Conservation (phyloP, 2,888 invertebrate genomes). For the Diarsia dahlii region DNA sequence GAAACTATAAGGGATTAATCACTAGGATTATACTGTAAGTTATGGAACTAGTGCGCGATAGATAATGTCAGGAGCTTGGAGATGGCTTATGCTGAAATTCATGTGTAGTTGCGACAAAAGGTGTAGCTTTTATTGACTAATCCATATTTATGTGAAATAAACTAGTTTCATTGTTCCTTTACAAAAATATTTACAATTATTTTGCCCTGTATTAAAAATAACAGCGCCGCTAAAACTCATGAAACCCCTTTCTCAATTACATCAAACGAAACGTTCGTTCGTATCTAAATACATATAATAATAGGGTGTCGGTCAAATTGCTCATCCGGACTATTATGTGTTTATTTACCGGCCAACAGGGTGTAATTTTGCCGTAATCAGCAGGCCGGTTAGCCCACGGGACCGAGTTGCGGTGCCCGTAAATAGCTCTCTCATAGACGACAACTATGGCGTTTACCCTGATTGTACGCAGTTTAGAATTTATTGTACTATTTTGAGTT, state of each 20-base stretch:
- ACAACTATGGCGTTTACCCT: conserved; percentile 57
- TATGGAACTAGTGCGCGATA: conserved; percentile 55
- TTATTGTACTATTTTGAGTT: conserved; percentile 33
- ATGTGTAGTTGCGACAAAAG: neutral
- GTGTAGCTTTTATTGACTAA: neutral
- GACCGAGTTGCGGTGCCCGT: conserved; percentile 61
- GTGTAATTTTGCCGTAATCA: conserved; percentile 76
- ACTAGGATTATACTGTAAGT: conserved; percentile 65
- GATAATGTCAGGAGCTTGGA: conserved; percentile 56
- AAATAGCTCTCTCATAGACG: conserved; percentile 64
- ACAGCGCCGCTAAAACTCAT: conserved; percentile 24
- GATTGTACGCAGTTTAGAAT: conserved; percentile 54
- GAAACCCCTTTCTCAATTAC: conserved; percentile 35
- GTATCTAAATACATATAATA: conserved; percentile 59
- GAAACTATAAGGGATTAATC: conserved; percentile 68
- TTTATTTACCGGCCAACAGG: conserved; percentile 74
- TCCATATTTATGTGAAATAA: neutral
- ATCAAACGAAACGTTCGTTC: conserved; percentile 58
- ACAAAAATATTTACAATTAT: conserved; percentile 1
- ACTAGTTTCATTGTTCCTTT: neutral
- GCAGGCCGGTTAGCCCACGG: conserved; percentile 62
- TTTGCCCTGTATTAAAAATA: conserved; percentile 18
- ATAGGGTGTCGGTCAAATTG: conserved; percentile 63
- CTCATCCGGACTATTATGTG: conserved; percentile 65
- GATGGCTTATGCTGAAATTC: conserved; percentile 47